Evolutionary conservation across 1,140 invertebrate species (phyloP).

Genomic region (Drosophila burlai): DNA sequence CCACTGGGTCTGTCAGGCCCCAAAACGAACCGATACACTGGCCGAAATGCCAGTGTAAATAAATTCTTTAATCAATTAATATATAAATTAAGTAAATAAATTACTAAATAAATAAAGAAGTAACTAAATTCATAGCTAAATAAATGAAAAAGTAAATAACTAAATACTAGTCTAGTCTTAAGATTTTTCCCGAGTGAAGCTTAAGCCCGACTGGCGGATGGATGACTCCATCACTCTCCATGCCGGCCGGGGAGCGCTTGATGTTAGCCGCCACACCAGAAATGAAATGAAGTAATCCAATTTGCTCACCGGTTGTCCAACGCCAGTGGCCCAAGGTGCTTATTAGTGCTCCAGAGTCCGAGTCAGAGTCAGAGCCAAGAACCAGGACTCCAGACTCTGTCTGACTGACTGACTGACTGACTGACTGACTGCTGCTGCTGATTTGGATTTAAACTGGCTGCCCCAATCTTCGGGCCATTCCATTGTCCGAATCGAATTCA

Average conservation of each 20-base stretch:
- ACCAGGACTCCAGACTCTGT: neutral
- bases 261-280: constrained; percentile 59
- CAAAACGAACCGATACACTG: constrained; percentile 6
- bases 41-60: neutral
- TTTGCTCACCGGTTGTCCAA: constrained; percentile 77
- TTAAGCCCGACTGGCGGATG: constrained; percentile 4
- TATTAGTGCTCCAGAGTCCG: constrained; percentile 50
- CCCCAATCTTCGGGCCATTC: neutral
- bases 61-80: no score
- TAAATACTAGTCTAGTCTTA: neutral
- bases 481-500: constrained; percentile 12
- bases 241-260: constrained; percentile 8
- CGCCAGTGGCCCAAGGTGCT: constrained; percentile 67
- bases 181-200: constrained; percentile 8
- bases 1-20: neutral
- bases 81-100: no score
- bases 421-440: constrained; percentile 48
- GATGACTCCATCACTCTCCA: constrained; percentile 11
- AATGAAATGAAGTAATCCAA: constrained; percentile 80
- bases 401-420: constrained; percentile 29
- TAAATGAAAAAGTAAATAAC: neutral
- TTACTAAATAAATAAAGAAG: no score
- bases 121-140: no score
- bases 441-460: constrained; percentile 14
- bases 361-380: neutral